phyloP scores from a whole-genome alignment of 2,888 invertebrate species.

The Chymomyza procnemis region DNA sequence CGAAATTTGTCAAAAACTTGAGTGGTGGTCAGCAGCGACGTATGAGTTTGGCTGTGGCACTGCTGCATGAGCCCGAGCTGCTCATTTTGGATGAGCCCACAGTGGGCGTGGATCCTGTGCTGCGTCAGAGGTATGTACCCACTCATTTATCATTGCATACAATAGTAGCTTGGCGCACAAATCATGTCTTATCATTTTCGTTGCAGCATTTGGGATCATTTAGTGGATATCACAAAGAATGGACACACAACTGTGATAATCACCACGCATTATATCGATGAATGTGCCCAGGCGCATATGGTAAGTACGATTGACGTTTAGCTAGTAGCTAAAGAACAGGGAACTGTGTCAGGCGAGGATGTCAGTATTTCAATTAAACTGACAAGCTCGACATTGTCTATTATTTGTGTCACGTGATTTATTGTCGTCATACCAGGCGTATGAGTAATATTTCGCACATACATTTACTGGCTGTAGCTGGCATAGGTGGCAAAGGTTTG shows the following conservation, averaged over 20 bases:
- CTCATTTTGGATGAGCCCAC: conserved; percentile 95
- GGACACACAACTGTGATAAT: conserved; percentile 89
- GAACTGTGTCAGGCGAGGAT: not conserved
- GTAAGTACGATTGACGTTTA: conserved; percentile 79
- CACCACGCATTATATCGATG: conserved; percentile 93
- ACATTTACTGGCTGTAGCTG: conserved; percentile 14
- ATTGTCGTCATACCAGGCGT: conserved; percentile 62
- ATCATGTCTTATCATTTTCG: conserved; percentile 33
- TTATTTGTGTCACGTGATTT: conserved; percentile 69
- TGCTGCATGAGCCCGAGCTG: conserved; percentile 92
- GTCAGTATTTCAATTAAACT: not conserved
- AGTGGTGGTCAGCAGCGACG: conserved; percentile 95
- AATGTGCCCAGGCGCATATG: conserved; percentile 89
- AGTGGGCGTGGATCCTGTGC: conserved; percentile 93
- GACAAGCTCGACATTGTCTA: conserved; percentile 44
- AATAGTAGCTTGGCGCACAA: conserved; percentile 4
- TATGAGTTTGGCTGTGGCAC: conserved; percentile 91
- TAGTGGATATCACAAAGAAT: conserved; percentile 87
- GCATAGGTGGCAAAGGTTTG: conserved; percentile 66
- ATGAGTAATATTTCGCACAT: conserved; percentile 58
- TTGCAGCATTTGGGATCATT: conserved; percentile 89
- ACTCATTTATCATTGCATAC: conserved; percentile 19
- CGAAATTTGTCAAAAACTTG: conserved; percentile 85
- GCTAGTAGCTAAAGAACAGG: not conserved
- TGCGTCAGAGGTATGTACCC: conserved; percentile 84